phyloP scores from a whole-genome alignment of 1,140 invertebrate genomes.

The Polypedilum vanderplanki region DNA sequence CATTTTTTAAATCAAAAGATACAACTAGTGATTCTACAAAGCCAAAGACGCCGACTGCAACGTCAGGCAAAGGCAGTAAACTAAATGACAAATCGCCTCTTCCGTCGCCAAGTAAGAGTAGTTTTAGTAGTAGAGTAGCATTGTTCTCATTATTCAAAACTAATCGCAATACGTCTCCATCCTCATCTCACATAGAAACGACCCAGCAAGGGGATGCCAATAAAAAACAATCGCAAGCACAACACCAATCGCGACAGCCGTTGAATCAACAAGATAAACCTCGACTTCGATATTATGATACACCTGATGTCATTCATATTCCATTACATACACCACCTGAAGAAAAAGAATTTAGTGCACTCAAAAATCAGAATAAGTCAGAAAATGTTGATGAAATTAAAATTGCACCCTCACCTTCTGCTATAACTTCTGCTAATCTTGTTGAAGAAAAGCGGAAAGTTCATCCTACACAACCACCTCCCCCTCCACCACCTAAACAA shows the following conservation, averaged over 20 bases:
- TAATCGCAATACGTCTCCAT: conserved; percentile 22
- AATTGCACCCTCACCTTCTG: background rate
- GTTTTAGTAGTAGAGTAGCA: conserved; percentile 24
- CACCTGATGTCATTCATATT: conserved; percentile 53
- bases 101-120: conserved; percentile 25
- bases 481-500: conserved; percentile 32
- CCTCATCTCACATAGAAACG: conserved; percentile 34
- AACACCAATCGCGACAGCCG: conserved; percentile 32
- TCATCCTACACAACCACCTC: conserved; percentile 31
- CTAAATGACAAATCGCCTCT: conserved; percentile 44
- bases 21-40: background rate
- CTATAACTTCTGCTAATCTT: background rate
- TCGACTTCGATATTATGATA: conserved; percentile 51
- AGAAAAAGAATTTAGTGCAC: conserved; percentile 45
- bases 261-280: conserved; percentile 15
- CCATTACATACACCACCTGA: conserved; percentile 59
- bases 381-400: background rate
- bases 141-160: conserved; percentile 33
- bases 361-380: background rate
- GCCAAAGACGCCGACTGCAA: conserved; percentile 25
- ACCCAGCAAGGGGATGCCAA: conserved; percentile 32
- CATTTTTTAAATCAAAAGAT: conserved; percentile 60
- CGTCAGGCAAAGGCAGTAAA: conserved; percentile 36
- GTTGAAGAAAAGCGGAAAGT: background rate
- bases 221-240: conserved; percentile 32